phyloP scores from a whole-genome alignment of 2,113 vertebrate species.

The Leuciscus idus region DNA sequence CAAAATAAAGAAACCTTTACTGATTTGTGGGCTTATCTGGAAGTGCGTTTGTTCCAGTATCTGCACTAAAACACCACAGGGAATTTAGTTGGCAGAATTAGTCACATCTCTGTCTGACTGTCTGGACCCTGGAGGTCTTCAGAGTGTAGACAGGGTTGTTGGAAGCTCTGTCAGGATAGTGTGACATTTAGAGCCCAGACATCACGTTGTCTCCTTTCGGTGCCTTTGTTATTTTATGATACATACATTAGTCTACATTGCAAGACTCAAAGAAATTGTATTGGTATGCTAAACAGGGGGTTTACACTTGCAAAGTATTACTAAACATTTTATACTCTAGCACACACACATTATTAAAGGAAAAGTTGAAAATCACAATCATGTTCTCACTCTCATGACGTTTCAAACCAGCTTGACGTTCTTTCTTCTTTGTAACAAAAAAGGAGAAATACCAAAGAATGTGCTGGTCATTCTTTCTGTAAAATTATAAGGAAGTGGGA shows the following conservation, averaged over 20 bases:
- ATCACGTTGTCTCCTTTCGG: conserved; percentile 47
- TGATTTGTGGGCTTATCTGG: neutral
- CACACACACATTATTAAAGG: neutral
- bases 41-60: neutral
- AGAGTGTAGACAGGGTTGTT: conserved; percentile 53
- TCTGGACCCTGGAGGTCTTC: conserved; percentile 30
- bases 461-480: neutral
- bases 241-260: conserved; percentile 17
- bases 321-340: conserved; percentile 10
- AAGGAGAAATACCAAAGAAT: neutral
- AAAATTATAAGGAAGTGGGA: neutral
- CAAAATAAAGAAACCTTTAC: neutral
- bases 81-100: conserved; percentile 8
- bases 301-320: conserved; percentile 6
- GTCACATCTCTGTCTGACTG: conserved; percentile 46
- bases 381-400: neutral
- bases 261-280: conserved; percentile 13
- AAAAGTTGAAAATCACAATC: neutral
- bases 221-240: conserved; percentile 59
- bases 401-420: neutral
- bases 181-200: conserved; percentile 65
- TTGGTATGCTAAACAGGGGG: neutral
- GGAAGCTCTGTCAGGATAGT: conserved; percentile 65
- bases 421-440: neutral
- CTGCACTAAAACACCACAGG: conserved; percentile 1